Conservation (phyloP, 2,113 vertebrate species). For the Maccullochella peelii region DNA sequence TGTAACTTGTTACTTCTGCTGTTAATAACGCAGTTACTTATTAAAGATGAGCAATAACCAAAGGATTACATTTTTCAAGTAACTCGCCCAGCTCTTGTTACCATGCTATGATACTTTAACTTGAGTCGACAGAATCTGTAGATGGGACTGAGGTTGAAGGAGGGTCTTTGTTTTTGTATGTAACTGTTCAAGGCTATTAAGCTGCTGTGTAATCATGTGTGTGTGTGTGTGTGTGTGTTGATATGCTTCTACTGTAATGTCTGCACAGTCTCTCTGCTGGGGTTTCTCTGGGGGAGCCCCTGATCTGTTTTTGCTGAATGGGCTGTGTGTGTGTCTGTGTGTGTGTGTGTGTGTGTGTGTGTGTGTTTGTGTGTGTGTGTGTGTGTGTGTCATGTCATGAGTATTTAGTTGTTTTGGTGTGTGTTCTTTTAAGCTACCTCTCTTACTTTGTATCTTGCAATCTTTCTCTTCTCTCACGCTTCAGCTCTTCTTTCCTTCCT, state of each 20-base stretch:
- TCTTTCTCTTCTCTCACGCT: no score
- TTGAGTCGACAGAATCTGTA: not conserved
- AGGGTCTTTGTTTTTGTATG: not conserved
- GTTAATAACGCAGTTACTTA: no score
- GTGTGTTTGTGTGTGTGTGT: not conserved
- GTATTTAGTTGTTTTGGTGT: not conserved
- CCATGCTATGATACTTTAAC: not conserved
- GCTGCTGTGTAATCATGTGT: not conserved
- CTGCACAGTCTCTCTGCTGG: conserved; percentile 20
- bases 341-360: not conserved
- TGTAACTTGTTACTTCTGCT: not conserved
- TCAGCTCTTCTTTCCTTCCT: not conserved
- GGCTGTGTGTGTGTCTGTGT: not conserved
- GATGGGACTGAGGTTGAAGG: not conserved
- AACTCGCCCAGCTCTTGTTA: not conserved
- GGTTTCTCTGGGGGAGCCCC: conserved; percentile 14
- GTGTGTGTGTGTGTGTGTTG: conserved; percentile 21
- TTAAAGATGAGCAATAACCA: not conserved
- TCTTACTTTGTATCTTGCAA: not conserved
- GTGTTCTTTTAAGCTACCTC: not conserved
- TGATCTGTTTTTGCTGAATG: conserved; percentile 17
- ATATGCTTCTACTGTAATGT: conserved; percentile 29
- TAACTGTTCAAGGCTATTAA: not conserved
- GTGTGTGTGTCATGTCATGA: not conserved
- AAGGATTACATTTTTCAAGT: not conserved